Base-by-base conservation (phyloP, 2,888 invertebrate species). In the Galeruca laticollis region DNA sequence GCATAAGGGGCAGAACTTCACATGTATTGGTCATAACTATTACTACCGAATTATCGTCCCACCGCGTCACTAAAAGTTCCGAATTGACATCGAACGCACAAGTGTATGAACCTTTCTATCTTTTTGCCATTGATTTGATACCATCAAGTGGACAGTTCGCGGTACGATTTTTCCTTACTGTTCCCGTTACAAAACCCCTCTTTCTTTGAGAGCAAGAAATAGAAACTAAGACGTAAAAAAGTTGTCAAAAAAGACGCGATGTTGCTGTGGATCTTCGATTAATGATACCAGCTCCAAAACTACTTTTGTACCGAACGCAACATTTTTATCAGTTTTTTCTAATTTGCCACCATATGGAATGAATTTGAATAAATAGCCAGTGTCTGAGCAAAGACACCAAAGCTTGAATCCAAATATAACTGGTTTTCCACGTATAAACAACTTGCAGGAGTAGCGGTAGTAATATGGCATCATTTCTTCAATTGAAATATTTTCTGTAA, bases 341-440 rank as follows among this genome's bases (percentile, higher is more conserved):
- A 18, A 15, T 51, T 51, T 51, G 10, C 51, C 51, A 5, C 18
- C 51, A 51, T 51, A 54, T 33, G 33, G 33, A 33, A 33, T 33
- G 9, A 33, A 33, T 33, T 33, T 33, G 9, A 6, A 33, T 9
- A 33, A 9, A 31, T 69, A 69, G 26, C 65, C 69, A 33, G 15
- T 59, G 2, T 60, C 20, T n/a, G 60, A 65, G 26, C 69, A 71
- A 52, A 71, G 35, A 31, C 69, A 70, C 71, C 71, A 71, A 21
- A 69, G 18, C 47, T 71, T 71, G 49, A 51, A 70, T 20, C 71
- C 71, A 47, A 71, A 71, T 26, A 69, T 56, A 26, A 71, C 65
- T 9, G 71, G 71, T 40, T 71, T 64, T 26, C 18, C 52, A n/a
- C n/a, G n/a, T n/a, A n/a, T n/a, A n/a, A n/a, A n/a, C n/a, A n/a